These are phyloP conservation scores for Enteromius viviparus DNA, from an alignment of 2,797 vertebrate species.

Conservation along the genomic window DNA sequence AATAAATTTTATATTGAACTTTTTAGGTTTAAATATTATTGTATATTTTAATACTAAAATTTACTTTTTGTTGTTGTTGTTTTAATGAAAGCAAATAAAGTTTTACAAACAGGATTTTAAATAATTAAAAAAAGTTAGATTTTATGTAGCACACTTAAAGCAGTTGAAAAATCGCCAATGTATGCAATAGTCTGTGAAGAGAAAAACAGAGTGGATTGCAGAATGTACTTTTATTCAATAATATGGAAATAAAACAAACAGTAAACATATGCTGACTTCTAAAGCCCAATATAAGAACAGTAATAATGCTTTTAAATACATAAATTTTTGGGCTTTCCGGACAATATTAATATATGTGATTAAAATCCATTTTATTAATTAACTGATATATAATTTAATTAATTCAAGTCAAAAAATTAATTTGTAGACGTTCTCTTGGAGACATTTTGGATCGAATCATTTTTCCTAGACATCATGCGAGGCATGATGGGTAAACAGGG, in stretches of 20 bases:
- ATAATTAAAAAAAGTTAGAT: not conserved
- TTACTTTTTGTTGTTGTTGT: not conserved
- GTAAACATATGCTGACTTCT: not conserved
- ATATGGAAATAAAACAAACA: not conserved
- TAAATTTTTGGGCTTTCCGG: not conserved
- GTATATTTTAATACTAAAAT: not conserved
- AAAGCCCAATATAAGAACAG: not conserved
- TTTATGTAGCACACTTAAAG: not conserved
- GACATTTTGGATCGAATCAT: not conserved
- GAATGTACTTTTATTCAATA: not conserved
- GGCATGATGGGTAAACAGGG: conserved; percentile 22
- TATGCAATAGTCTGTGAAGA: not conserved
- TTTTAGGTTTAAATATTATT: not conserved
- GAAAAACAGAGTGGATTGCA: not conserved
- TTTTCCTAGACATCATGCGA: not conserved
- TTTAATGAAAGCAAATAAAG: not conserved
- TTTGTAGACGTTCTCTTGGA: not conserved
- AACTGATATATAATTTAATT: not conserved
- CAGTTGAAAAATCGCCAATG: not conserved
- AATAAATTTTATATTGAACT: not conserved
- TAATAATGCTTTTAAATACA: not conserved
- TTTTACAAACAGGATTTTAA: not conserved
- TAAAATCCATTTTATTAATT: not conserved
- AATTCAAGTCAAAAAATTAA: not conserved
- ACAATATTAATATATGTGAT: not conserved